Evolutionary conservation across 2,797 vertebrate genomes (phyloP).

Genomic region (Melanogrammus aeglefinus): DNA sequence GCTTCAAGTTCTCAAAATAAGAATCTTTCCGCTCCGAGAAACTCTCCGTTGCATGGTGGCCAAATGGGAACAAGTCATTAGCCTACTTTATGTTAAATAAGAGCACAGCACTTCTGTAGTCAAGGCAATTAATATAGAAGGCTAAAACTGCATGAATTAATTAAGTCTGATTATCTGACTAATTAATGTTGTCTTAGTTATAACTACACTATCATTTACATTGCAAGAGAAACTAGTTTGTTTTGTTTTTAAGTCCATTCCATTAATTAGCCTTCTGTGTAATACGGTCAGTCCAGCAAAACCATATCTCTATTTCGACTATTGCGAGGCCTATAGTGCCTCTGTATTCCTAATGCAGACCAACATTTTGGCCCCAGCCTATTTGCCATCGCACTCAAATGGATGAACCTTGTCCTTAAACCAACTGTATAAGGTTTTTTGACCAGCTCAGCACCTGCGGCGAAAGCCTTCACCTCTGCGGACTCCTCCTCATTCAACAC

Average conservation of each 20-base stretch:
- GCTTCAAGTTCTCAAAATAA: not conserved
- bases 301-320: not conserved
- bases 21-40: not conserved
- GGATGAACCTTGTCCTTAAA: not conserved
- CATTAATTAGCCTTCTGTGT: not conserved
- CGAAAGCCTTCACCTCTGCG: not conserved
- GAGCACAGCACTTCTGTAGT: not conserved
- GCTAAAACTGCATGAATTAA: not conserved
- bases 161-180: not conserved
- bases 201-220: not conserved
- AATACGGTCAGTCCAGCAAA: not conserved
- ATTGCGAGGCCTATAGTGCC: not conserved
- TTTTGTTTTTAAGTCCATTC: not conserved
- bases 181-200: not conserved
- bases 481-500: not conserved
- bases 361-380: not conserved
- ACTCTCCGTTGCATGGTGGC: not conserved
- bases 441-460: not conserved
- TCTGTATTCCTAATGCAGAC: not conserved
- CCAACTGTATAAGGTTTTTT: not conserved
- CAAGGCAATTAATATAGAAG: not conserved
- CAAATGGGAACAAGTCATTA: not conserved
- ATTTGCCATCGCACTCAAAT: not conserved
- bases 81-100: not conserved
- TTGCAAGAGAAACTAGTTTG: not conserved